Conservation (phyloP, 2,888 invertebrate species). For the Bombyx huttoni region DNA sequence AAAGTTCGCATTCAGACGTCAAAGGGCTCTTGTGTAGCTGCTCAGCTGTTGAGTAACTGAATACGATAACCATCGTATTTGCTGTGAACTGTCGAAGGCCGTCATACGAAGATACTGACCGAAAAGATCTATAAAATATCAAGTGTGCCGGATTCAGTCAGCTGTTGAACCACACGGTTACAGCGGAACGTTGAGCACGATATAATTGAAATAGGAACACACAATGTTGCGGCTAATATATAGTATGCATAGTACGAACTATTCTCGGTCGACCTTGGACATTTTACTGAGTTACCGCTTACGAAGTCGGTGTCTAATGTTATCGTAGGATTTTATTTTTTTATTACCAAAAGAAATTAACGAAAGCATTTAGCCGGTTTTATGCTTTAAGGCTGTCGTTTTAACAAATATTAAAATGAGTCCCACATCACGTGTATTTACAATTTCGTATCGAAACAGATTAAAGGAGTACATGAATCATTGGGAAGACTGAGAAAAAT, state of each 20-base stretch:
- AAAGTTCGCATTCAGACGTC: too few relatives aligned
- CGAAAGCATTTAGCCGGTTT: not conserved
- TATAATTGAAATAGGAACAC: slow-evolving; percentile 41
- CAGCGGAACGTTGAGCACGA: slow-evolving; percentile 27
- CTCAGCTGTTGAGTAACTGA: too few relatives aligned
- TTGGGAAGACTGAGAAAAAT: too few relatives aligned
- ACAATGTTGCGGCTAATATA: slow-evolving; percentile 28
- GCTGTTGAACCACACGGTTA: slow-evolving; percentile 23
- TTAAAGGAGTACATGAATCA: too few relatives aligned
- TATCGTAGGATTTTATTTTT: not conserved
- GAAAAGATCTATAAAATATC: too few relatives aligned
- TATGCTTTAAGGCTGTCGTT: not conserved
- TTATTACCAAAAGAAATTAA: not conserved
- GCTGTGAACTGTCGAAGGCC: not conserved
- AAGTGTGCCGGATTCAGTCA: slow-evolving; percentile 25
- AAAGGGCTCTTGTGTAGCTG: too few relatives aligned
- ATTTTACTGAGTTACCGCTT: slow-evolving; percentile 33
- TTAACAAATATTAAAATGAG: too few relatives aligned
- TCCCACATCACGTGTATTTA: too few relatives aligned
- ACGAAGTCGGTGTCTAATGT: not conserved
- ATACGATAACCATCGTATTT: too few relatives aligned
- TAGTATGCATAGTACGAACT: slow-evolving; percentile 40
- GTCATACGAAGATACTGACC: slow-evolving; percentile 6
- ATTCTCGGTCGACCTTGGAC: slow-evolving; percentile 50
- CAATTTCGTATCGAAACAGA: too few relatives aligned